Evolutionary conservation across 2,797 vertebrate species (phyloP), one percentile per base, ranked within the genome.

Genomic region (Meriones psammophilus): DNA sequence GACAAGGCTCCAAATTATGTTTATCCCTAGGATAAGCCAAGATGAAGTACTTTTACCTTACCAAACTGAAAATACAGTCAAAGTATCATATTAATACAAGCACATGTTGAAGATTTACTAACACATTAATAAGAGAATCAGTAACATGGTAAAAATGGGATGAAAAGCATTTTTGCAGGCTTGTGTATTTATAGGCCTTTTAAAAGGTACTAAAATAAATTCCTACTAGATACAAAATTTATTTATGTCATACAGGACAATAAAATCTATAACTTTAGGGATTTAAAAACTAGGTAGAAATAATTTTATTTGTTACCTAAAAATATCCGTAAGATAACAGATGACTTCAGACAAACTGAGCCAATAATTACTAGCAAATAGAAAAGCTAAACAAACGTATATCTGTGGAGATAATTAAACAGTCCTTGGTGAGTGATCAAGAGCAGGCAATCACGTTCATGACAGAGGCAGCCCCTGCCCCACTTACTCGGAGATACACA

Each of bases 1-100:
- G 95, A 95, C 87, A 97, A 91, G 79, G 60, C 71, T 94, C 84
- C 66, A 94, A 97, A 93, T 94, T 94, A 87, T 30, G 73, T 81
- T 97, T 95, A 94, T 95, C 56, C 46, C 30, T 89, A 33, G 18
- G 62, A 94, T 95, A 68, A 92, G 33, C 17, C 94, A 78, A 85
- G 39, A 96, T 85, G 77, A 94, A 94, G 66, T 88, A 22, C 73
- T 92, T 96, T 91, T 92, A 89, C 62, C 33, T 94, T 68, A 87
- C 58, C 30, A 91, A 94, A 92, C 54, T 80, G 68, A 33, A 80
- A 95, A 87, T 0, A 15, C 18, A 58, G 50, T 79, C 36, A 58
- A 96, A 77, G 86, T 76, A 58, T 89, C 94, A 80, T 97, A 96
- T 28, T 85, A 80, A 33, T 68, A 89, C 88, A 36, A 94, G 62